A percentile compares a stretch with the other conserved stretches of the same genome.
These are phyloP conservation scores for Callopanchax toddi DNA, from an alignment of 2,113 vertebrate genomes.

Conservation along the genomic window DNA sequence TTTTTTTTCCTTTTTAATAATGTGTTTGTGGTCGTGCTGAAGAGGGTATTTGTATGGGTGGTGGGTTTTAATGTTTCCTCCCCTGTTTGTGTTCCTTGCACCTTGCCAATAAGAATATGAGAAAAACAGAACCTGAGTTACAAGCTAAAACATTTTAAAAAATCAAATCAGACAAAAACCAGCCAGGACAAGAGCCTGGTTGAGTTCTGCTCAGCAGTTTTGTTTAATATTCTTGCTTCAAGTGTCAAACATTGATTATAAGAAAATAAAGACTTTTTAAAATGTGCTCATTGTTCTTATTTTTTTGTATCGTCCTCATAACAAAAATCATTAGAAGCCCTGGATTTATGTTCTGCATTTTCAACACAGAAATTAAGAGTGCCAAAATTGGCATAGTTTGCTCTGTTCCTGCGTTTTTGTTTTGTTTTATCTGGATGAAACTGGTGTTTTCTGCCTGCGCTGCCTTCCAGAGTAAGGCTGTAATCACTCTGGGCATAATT, in stretches of 20 bases:
- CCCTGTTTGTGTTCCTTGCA: conserved; percentile 64
- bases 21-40: conserved; percentile 65
- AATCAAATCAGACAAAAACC: conserved; percentile 40
- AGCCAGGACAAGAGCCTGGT: conserved; percentile 53
- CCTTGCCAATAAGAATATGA: conserved; percentile 59
- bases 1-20: conserved; percentile 7
- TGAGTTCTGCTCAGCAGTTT: conserved; percentile 67
- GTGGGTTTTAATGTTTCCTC: conserved; percentile 69
- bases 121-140: conserved; percentile 54
- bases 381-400: conserved; percentile 29
- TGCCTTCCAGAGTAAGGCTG: conserved; percentile 55
- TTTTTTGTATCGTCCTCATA: too few species aligned
- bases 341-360: background rate
- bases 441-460: conserved; percentile 38
- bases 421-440: too few species aligned
- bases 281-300: conserved; percentile 12
- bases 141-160: conserved; percentile 32
- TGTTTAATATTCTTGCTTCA: conserved; percentile 78
- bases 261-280: conserved; percentile 78
- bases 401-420: conserved; percentile 58
- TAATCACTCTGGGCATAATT: conserved; percentile 74
- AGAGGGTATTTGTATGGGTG: conserved; percentile 68
- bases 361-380: conserved; percentile 28
- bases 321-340: too few species aligned
- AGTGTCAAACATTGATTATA: conserved; percentile 78